These are phyloP conservation scores for Martes martes DNA, from an alignment of 2,113 vertebrate species.

Conservation along the genomic window DNA sequence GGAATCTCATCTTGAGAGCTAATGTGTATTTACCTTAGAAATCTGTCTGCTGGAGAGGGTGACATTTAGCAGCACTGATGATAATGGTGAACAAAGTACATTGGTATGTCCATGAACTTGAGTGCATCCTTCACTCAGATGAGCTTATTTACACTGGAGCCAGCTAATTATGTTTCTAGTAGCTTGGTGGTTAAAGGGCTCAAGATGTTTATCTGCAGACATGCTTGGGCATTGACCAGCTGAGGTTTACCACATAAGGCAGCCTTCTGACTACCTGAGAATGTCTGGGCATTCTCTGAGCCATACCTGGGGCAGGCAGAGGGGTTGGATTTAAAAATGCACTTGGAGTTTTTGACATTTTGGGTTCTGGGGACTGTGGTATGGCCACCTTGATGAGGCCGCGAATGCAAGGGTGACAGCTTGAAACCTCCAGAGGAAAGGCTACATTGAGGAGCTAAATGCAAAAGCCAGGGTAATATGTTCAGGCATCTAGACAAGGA, in stretches of 20 bases:
- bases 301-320: neutral
- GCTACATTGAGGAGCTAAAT: neutral
- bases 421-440: neutral
- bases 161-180: slow-evolving; percentile 31
- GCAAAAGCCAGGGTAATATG: neutral
- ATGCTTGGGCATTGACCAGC: neutral
- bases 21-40: neutral
- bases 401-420: neutral
- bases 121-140: neutral
- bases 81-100: neutral
- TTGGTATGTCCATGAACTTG: neutral
- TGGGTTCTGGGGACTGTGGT: neutral
- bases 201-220: slow-evolving; percentile 41
- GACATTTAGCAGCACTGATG: neutral
- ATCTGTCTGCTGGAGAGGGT: neutral
- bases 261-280: neutral
- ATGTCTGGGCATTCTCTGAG: neutral
- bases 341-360: neutral
- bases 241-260: neutral
- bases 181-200: slow-evolving; percentile 40
- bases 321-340: neutral
- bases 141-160: neutral
- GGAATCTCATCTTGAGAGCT: neutral
- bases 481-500: neutral
- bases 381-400: neutral